These are phyloP conservation scores for Trididemnum clinides DNA, from an alignment of 23 tunicate species.

Conservation along the genomic window DNA sequence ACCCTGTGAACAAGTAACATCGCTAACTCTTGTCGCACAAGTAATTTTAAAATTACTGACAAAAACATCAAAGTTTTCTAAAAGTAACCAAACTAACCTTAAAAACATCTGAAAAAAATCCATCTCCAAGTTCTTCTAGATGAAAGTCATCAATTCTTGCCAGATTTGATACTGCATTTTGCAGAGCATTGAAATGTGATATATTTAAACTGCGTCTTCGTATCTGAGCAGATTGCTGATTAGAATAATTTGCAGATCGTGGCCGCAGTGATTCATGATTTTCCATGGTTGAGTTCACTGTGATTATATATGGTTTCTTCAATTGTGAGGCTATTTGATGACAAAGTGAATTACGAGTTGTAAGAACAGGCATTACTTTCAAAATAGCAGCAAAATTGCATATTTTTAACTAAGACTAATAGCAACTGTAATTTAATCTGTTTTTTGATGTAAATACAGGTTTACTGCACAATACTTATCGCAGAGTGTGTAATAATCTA, in stretches of 20 bases:
- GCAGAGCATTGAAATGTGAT: slow-evolving; percentile 82
- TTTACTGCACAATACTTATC: too few relatives aligned
- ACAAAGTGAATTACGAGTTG: neutral
- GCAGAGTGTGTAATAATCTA: too few relatives aligned
- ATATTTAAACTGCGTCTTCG: slow-evolving; percentile 81
- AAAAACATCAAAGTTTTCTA: too few relatives aligned
- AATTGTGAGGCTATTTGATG: neutral
- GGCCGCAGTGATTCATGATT: neutral
- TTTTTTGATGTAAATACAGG: too few relatives aligned
- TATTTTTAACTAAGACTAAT: too few relatives aligned
- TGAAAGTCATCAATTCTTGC: slow-evolving; percentile 93
- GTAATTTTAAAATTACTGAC: too few relatives aligned
- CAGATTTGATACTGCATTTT: slow-evolving; percentile 80
- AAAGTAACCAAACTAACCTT: slow-evolving; percentile 71
- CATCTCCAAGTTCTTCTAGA: slow-evolving; percentile 87
- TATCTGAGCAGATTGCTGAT: slow-evolving; percentile 25
- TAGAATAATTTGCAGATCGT: slow-evolving; percentile 22
- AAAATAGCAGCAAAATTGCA: neutral
- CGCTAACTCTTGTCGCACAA: too few relatives aligned
- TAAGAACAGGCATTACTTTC: neutral
- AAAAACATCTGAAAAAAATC: slow-evolving; percentile 95
- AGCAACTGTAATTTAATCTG: too few relatives aligned
- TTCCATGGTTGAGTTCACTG: neutral
- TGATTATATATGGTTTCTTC: neutral
- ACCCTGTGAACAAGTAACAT: too few relatives aligned